Conservation (phyloP, 2,113 vertebrate genomes). For the Camelus bactrianus region DNA sequence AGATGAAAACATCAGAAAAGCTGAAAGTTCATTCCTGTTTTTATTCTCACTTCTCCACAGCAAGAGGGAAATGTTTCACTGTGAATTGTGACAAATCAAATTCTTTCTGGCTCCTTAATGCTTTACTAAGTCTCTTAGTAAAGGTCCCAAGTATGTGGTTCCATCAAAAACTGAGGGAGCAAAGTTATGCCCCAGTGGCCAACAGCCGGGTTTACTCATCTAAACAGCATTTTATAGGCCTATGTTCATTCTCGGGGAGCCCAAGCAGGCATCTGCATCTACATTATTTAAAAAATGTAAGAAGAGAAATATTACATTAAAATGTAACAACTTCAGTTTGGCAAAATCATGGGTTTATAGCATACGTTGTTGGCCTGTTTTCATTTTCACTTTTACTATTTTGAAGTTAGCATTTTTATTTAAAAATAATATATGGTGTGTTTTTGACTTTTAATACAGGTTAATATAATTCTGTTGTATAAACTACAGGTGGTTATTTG, state of each 20-base stretch:
- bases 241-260: background rate
- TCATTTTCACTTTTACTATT: slow-evolving; percentile 47
- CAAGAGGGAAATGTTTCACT: background rate
- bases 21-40: slow-evolving; percentile 11
- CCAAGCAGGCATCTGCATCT: background rate
- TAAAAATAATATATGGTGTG: background rate
- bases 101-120: background rate
- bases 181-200: background rate
- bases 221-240: background rate
- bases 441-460: background rate
- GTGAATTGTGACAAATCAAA: slow-evolving; percentile 4
- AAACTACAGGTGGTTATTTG: slow-evolving; percentile 48
- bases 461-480: slow-evolving; percentile 32
- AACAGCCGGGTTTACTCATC: background rate
- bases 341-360: background rate
- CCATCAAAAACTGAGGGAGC: background rate
- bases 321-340: background rate
- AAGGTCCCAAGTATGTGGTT: background rate
- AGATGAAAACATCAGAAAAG: slow-evolving; percentile 45
- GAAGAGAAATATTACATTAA: background rate
- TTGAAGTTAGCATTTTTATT: slow-evolving; percentile 57
- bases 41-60: slow-evolving; percentile 26
- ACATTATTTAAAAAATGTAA: slow-evolving; percentile 1
- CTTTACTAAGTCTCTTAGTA: background rate
- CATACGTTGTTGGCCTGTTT: background rate